Percentiles rank a stretch among this genome's conserved stretches.
Conservation (phyloP, 2,797 vertebrate genomes). For the Ctenopoma kingsleyae region DNA sequence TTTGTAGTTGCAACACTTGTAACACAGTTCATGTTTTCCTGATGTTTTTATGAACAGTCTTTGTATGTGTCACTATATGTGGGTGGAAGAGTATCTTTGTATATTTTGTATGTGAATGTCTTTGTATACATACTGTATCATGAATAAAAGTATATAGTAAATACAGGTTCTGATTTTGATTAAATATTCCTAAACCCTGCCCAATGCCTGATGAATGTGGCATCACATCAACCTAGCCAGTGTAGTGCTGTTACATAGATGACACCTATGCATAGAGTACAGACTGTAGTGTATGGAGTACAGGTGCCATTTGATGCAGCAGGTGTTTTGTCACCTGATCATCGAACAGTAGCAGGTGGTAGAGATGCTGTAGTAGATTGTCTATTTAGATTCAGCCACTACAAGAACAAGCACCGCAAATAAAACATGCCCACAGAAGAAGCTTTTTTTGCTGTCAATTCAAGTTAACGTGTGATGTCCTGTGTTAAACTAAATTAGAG, state of each 20-base stretch:
- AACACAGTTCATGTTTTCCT: slow-evolving; percentile 16
- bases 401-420: not conserved
- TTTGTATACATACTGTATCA: not conserved
- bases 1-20: slow-evolving; percentile 16
- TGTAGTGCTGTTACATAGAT: too few relatives aligned
- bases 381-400: not conserved
- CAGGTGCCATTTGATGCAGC: not conserved
- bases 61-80: not conserved
- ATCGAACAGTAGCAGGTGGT: not conserved
- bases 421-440: too few relatives aligned
- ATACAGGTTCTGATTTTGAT: not conserved
- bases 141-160: not conserved
- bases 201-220: not conserved
- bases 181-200: slow-evolving; percentile 1
- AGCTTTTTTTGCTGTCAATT: not conserved
- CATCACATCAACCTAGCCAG: not conserved
- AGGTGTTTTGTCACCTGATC: not conserved
- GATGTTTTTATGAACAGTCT: slow-evolving; percentile 14
- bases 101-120: not conserved
- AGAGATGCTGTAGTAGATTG: not conserved
- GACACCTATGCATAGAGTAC: too few relatives aligned
- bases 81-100: not conserved
- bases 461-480: not conserved
- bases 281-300: not conserved
- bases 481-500: not conserved